A percentile compares a stretch with the other conserved stretches of the same genome.
Evolutionary conservation across 1,140 invertebrate species (phyloP).

Genomic region (Leptinotarsa defecta): DNA sequence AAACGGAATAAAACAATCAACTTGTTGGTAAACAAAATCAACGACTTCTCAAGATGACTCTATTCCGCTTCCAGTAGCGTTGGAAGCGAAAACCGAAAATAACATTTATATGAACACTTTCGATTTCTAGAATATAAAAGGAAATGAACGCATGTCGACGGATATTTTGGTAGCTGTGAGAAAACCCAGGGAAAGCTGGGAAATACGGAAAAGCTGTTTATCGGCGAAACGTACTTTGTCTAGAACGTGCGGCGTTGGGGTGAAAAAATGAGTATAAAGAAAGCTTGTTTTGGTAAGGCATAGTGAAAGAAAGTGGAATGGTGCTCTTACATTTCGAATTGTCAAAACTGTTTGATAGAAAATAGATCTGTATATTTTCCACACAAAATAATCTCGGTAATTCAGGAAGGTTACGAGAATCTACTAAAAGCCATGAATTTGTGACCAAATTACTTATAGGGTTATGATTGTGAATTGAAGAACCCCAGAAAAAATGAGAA

Average conservation of each 20-base stretch:
- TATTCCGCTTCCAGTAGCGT: not conserved
- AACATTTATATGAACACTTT: conserved; percentile 40
- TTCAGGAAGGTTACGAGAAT: too few relatives aligned
- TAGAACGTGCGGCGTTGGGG: not conserved
- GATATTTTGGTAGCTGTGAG: conserved; percentile 28
- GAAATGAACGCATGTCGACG: conserved; percentile 38
- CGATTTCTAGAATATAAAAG: conserved; percentile 40
- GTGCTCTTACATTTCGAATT: not conserved
- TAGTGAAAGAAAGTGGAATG: not conserved
- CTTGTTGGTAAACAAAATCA: not conserved
- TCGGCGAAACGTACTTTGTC: conserved; percentile 15
- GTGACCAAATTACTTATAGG: too few relatives aligned
- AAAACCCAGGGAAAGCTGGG: conserved; percentile 39
- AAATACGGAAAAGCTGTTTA: conserved; percentile 42
- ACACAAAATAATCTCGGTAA: too few relatives aligned
- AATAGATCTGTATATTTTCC: too few relatives aligned
- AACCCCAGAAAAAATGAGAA: too few relatives aligned
- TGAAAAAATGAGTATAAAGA: not conserved
- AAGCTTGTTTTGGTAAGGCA: not conserved
- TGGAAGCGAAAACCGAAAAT: conserved; percentile 24
- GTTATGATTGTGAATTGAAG: too few relatives aligned
- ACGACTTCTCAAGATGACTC: not conserved
- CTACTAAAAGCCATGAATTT: too few relatives aligned
- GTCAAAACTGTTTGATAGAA: too few relatives aligned
- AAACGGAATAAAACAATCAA: not conserved